Evolutionary conservation across 1,140 invertebrate species (phyloP).

Genomic region (Venturia canescens): DNA sequence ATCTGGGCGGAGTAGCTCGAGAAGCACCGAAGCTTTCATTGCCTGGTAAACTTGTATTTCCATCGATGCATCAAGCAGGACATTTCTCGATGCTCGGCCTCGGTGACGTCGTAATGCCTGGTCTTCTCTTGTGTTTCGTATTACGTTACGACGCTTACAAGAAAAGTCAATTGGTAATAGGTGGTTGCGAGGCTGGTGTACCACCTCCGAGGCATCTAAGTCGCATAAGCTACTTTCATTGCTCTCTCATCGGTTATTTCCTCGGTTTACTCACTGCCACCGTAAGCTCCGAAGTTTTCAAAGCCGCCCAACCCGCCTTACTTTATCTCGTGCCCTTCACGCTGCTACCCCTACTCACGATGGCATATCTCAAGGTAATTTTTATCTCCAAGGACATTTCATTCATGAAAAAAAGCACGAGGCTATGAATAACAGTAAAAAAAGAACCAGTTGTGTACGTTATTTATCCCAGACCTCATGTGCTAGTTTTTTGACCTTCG

Average conservation of each 20-base stretch:
- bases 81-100: constrained; percentile 98
- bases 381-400: too few species aligned
- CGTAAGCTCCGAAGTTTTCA: constrained; percentile 97
- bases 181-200: constrained; percentile 85
- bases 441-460: too few species aligned
- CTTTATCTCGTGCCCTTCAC: constrained; percentile 98
- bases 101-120: constrained; percentile 99
- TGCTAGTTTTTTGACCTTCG: too few species aligned
- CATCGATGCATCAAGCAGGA: constrained; percentile 95
- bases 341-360: constrained; percentile 94
- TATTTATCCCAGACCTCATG: too few species aligned
- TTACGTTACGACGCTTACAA: constrained; percentile 97
- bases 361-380: constrained; percentile 97
- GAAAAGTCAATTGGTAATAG: constrained; percentile 87
- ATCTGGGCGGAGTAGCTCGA: constrained; percentile 90
- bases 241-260: constrained; percentile 98
- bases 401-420: too few species aligned
- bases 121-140: constrained; percentile 96
- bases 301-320: constrained; percentile 97
- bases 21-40: constrained; percentile 96
- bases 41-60: constrained; percentile 97
- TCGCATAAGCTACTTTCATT: constrained; percentile 94
- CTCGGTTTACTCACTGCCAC: constrained; percentile 97
- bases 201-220: constrained; percentile 85
- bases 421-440: too few species aligned